Evolutionary conservation across 2,888 invertebrate species (phyloP).

Genomic region (Chaetoderma sp.): DNA sequence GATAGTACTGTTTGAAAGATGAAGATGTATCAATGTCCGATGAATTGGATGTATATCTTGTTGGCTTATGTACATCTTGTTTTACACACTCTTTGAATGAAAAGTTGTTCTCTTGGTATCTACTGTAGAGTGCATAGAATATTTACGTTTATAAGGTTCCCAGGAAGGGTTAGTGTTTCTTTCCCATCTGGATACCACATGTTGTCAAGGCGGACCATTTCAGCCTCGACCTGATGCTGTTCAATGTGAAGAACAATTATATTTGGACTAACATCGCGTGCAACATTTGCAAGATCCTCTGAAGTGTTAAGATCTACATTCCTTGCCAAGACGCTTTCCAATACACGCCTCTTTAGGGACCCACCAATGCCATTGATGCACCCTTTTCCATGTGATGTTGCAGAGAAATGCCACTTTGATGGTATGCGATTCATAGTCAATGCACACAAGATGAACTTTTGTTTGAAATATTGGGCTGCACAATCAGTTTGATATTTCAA

Average conservation of each 20-base stretch:
- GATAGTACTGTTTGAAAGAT: neutral
- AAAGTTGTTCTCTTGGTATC: neutral
- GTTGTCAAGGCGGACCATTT: neutral
- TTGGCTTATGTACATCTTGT: neutral
- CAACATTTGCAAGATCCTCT: neutral
- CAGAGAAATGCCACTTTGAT: neutral
- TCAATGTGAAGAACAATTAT: neutral
- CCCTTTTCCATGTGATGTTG: constrained; percentile 5
- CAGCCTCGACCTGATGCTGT: neutral
- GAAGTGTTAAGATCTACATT: neutral
- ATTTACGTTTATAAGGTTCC: neutral
- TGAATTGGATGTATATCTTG: neutral
- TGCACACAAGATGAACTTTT: neutral
- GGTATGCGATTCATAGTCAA: neutral
- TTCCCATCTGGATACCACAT: neutral
- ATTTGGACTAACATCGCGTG: neutral
- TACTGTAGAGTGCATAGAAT: neutral
- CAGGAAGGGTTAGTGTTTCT: too few relatives aligned
- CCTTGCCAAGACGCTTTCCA: neutral
- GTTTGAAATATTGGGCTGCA: constrained; percentile 4
- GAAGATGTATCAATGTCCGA: neutral
- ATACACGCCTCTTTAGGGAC: constrained; percentile 4
- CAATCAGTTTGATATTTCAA: constrained; percentile 1
- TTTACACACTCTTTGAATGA: neutral
- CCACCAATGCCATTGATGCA: constrained; percentile 2